A percentile compares a stretch with the other conserved stretches of the same genome.
Conservation (phyloP, 2,113 vertebrate genomes). For the Ranitomeya imitator region DNA sequence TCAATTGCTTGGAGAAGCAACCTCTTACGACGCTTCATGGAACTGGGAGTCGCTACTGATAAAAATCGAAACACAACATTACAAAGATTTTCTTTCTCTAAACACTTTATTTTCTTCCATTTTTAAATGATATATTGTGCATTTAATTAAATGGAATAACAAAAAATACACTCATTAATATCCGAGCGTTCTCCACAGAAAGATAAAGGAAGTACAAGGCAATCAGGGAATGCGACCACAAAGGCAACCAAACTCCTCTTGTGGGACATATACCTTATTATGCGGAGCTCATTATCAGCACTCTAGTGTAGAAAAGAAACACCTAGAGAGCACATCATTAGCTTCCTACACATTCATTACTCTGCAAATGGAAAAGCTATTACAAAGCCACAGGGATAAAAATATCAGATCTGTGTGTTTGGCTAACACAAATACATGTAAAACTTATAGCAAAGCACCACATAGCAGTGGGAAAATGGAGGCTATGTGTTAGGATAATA, state of each 20-base stretch:
- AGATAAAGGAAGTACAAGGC: constrained; percentile 74
- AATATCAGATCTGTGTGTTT: constrained; percentile 57
- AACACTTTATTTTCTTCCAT: neutral
- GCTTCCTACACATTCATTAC: constrained; percentile 73
- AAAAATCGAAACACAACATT: neutral
- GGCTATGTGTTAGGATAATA: neutral
- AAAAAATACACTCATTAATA: constrained; percentile 73
- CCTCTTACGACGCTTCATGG: neutral
- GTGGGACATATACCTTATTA: constrained; percentile 82
- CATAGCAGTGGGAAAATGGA: neutral
- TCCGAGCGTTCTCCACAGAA: constrained; percentile 76
- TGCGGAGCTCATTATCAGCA: constrained; percentile 88
- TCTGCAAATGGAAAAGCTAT: constrained; percentile 72
- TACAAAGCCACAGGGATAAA: constrained; percentile 61
- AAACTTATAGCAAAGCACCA: constrained; percentile 39
- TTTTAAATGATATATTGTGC: constrained; percentile 61
- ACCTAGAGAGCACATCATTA: constrained; percentile 89
- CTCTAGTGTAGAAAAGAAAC: constrained; percentile 74
- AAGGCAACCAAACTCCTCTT: constrained; percentile 82
- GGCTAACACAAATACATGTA: constrained; percentile 51
- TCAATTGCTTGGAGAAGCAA: neutral
- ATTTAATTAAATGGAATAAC: constrained; percentile 79
- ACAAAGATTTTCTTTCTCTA: neutral
- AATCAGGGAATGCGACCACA: constrained; percentile 66
- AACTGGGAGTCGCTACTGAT: neutral